Conservation (phyloP, 2,113 vertebrate species). For the Nibea albiflora region DNA sequence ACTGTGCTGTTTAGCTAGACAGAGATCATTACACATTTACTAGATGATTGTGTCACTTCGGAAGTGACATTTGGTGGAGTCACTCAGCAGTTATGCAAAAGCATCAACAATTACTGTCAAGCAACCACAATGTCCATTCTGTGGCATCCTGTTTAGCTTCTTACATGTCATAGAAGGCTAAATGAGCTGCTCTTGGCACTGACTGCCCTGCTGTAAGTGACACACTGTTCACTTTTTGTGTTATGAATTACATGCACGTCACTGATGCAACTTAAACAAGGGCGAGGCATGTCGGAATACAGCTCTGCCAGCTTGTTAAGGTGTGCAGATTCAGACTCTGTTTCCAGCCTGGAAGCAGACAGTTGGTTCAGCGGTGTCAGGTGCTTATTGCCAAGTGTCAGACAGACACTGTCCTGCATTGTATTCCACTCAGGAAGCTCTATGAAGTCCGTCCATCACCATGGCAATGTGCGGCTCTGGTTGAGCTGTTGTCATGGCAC, state of each 20-base stretch:
- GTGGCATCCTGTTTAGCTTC: neutral
- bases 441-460: conserved; percentile 46
- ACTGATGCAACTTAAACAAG: neutral
- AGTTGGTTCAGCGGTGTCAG: conserved; percentile 30
- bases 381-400: conserved; percentile 1
- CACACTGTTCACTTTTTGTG: neutral
- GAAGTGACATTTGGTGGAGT: neutral
- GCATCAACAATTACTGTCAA: neutral
- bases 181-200: neutral
- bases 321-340: neutral
- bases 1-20: neutral
- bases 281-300: neutral
- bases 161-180: neutral
- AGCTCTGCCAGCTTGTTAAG: neutral
- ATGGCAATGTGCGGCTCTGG: conserved; percentile 56
- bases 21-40: neutral
- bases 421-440: conserved; percentile 26
- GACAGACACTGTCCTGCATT: conserved; percentile 3
- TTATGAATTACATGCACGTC: neutral
- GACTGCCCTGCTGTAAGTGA: neutral
- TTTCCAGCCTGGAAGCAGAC: neutral
- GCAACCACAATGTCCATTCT: neutral
- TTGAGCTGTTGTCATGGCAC: conserved; percentile 69
- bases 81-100: neutral
- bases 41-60: neutral